Percentiles rank a stretch among this genome's conserved stretches.
Evolutionary conservation across 1,140 invertebrate genomes (phyloP).

Genomic region (Plectus sambesii): DNA sequence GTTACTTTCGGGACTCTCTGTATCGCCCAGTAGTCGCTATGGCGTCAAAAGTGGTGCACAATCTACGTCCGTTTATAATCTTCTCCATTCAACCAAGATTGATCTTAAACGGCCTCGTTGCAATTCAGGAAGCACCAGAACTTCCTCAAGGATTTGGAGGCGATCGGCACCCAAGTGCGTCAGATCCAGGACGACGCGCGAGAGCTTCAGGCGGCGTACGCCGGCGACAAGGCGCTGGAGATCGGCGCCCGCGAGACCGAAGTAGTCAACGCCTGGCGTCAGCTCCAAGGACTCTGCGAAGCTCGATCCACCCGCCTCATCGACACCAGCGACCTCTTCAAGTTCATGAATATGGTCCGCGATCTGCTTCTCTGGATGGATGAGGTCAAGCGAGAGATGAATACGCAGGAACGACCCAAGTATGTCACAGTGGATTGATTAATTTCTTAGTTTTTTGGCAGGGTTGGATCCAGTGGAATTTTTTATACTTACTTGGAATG

Average conservation of each 20-base stretch:
- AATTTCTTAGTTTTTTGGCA: no score
- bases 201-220: slow-evolving; percentile 83
- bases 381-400: slow-evolving; percentile 91
- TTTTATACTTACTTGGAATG: no score
- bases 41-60: no score
- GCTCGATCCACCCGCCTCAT: slow-evolving; percentile 72
- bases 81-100: slow-evolving; percentile 1
- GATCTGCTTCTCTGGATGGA: slow-evolving; percentile 98
- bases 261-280: slow-evolving; percentile 77
- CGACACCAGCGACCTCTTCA: slow-evolving; percentile 59
- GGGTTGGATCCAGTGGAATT: no score
- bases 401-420: slow-evolving; percentile 91
- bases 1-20: no score
- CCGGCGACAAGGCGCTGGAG: slow-evolving; percentile 87
- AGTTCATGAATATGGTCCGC: slow-evolving; percentile 94
- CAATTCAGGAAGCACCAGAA: slow-evolving; percentile 43
- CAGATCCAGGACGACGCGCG: slow-evolving; percentile 82
- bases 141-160: slow-evolving; percentile 41
- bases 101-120: slow-evolving; percentile 5
- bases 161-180: slow-evolving; percentile 55
- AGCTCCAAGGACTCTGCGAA: slow-evolving; percentile 76
- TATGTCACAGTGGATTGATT: no score
- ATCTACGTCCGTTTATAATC: no score
- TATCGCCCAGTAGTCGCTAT: no score
- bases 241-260: slow-evolving; percentile 87